Evolutionary conservation across 2,888 invertebrate genomes (phyloP).

Genomic region (Blastobasis adustella): DNA sequence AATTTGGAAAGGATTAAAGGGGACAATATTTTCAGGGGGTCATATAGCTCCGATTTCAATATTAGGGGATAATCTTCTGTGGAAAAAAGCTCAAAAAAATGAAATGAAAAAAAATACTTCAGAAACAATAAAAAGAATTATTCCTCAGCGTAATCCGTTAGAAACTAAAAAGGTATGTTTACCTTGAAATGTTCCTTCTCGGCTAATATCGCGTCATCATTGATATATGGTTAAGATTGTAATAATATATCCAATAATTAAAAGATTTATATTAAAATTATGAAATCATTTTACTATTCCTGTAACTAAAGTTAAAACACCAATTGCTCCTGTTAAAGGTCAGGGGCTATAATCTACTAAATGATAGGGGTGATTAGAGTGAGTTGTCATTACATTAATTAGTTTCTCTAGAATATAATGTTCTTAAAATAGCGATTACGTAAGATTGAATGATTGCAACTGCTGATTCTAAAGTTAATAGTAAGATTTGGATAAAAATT

Average conservation of each 20-base stretch:
- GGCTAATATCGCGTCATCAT: slow-evolving; percentile 82
- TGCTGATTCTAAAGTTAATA: slow-evolving; percentile 74
- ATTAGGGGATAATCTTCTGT: slow-evolving; percentile 49
- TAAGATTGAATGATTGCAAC: slow-evolving; percentile 80
- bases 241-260: no score
- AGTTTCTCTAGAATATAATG: slow-evolving; percentile 80
- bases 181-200: slow-evolving; percentile 80
- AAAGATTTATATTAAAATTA: no score
- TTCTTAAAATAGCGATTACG: slow-evolving; percentile 78
- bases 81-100: no score
- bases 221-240: slow-evolving; percentile 74
- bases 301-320: no score
- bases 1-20: slow-evolving; percentile 81
- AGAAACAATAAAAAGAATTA: slow-evolving; percentile 83
- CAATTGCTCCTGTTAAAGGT: no score
- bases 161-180: slow-evolving; percentile 75
- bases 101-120: slow-evolving; percentile 78
- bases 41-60: slow-evolving; percentile 66
- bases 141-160: slow-evolving; percentile 78
- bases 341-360: slow-evolving; percentile 80
- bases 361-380: slow-evolving; percentile 77
- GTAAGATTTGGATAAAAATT: slow-evolving; percentile 60
- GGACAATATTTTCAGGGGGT: slow-evolving; percentile 77
- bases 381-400: slow-evolving; percentile 72
- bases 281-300: no score